These are phyloP conservation scores for Epistrophe grossulariae DNA, from an alignment of 2,888 invertebrate genomes.

Conservation along the genomic window DNA sequence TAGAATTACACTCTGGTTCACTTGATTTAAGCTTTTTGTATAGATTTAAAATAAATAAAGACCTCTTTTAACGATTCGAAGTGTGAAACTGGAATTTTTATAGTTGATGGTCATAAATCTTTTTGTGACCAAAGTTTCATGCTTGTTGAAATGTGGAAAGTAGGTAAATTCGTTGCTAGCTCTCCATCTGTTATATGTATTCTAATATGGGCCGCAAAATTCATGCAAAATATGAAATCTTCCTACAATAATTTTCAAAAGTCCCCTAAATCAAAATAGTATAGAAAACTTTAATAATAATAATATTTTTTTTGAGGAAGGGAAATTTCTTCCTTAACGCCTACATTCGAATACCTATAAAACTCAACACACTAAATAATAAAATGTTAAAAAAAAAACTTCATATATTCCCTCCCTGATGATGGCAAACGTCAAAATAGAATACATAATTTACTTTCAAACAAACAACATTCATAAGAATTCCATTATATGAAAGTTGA, in stretches of 20 bases:
- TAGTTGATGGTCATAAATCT: no score
- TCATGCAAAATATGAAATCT: not conserved
- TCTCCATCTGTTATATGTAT: no score
- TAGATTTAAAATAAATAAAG: no score
- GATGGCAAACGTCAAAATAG: conserved; percentile 3
- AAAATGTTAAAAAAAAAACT: not conserved
- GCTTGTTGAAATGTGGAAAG: no score
- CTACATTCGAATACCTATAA: not conserved
- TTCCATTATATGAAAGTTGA: not conserved
- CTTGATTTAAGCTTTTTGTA: no score
- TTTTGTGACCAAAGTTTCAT: no score
- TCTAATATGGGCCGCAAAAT: not conserved
- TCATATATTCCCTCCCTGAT: not conserved
- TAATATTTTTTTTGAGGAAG: not conserved
- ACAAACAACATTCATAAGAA: not conserved
- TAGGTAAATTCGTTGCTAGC: no score
- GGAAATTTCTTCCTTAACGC: not conserved
- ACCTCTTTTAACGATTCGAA: no score
- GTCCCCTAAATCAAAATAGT: not conserved
- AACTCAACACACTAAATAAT: not conserved
- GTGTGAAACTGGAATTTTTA: no score
- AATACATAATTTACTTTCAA: not conserved
- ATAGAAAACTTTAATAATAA: not conserved
- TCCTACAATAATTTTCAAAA: not conserved
- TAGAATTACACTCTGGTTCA: no score